Conservation (phyloP, 2,888 invertebrate genomes). For the Autographa pulchrina region DNA sequence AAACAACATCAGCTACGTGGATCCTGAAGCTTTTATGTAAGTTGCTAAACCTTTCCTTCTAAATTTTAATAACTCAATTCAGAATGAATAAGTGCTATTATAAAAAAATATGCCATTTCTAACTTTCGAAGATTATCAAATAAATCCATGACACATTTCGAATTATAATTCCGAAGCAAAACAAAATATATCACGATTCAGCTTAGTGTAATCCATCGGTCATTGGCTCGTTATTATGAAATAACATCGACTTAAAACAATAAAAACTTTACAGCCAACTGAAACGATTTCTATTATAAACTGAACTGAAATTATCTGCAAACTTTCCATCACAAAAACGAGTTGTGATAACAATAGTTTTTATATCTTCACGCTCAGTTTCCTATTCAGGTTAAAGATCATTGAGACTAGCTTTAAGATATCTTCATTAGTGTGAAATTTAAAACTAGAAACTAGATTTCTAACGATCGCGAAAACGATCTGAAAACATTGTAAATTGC, state of each 20-base stretch:
- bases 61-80: too few relatives aligned
- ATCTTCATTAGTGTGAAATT: neutral
- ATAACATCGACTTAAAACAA: conserved; percentile 25
- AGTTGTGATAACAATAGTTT: conserved; percentile 25
- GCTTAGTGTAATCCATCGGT: conserved; percentile 8
- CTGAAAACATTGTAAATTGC: too few relatives aligned
- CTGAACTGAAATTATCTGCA: conserved; percentile 18
- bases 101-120: neutral
- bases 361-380: conserved; percentile 37
- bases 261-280: conserved; percentile 13
- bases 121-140: neutral
- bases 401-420: conserved; percentile 14
- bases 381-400: conserved; percentile 13
- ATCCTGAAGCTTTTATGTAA: conserved; percentile 92
- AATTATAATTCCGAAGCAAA: neutral
- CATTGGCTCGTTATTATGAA: conserved; percentile 29
- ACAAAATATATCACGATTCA: conserved; percentile 9
- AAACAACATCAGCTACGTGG: conserved; percentile 90
- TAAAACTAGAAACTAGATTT: neutral
- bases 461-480: neutral
- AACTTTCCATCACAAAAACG: conserved; percentile 37
- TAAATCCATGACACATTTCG: neutral
- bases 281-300: conserved; percentile 34
- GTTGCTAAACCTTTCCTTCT: conserved; percentile 57
- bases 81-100: too few relatives aligned